Percentiles rank a stretch among this genome's conserved stretches.
phyloP scores from a whole-genome alignment of 2,113 vertebrate species.

The Calonectris borealis region DNA sequence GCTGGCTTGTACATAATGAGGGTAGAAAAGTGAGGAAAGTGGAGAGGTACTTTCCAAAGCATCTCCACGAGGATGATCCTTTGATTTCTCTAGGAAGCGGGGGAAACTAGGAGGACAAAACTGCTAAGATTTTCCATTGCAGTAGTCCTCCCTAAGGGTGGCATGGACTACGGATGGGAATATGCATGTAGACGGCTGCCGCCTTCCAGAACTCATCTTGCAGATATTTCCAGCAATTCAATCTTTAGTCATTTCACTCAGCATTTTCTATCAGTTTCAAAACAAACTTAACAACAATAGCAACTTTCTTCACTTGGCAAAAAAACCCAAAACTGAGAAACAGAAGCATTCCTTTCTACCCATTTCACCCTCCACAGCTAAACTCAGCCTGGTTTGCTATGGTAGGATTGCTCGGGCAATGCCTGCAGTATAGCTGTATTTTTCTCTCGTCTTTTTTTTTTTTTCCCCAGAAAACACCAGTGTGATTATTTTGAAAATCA shows the following conservation, averaged over 20 bases:
- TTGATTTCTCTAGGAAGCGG: not conserved
- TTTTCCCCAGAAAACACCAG: not conserved
- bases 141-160: not conserved
- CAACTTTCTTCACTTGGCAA: conserved; percentile 31
- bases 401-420: not conserved
- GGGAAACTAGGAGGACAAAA: not conserved
- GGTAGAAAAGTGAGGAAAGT: not conserved
- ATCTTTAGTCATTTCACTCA: not conserved
- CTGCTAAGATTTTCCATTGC: conserved; percentile 19
- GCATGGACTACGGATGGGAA: not conserved
- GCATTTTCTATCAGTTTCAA: conserved; percentile 48
- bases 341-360: not conserved
- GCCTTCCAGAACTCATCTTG: conserved; percentile 23
- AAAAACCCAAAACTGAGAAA: not conserved
- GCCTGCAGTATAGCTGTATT: not conserved
- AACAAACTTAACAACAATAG: conserved; percentile 39
- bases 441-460: not conserved
- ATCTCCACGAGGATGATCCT: not conserved
- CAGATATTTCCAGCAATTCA: conserved; percentile 61
- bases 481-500: not conserved
- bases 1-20: fast-evolving
- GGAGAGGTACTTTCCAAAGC: not conserved
- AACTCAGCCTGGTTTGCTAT: not conserved
- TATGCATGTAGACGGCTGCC: not conserved
- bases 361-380: not conserved